Evolutionary conservation across 2,797 vertebrate genomes (phyloP).

Genomic region (Tamandua tetradactyla): DNA sequence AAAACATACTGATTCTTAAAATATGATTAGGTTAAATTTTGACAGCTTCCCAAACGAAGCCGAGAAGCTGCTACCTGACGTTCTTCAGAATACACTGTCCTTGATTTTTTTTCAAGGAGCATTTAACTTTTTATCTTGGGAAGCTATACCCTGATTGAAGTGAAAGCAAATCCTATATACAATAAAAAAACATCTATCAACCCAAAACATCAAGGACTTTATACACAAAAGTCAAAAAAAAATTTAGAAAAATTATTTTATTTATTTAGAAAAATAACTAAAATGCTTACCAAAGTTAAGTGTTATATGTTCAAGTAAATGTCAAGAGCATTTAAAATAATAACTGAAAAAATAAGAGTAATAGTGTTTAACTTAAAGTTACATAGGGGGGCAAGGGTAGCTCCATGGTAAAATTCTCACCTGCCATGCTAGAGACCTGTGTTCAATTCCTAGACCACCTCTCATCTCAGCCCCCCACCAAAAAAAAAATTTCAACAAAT

Average conservation of each 20-base stretch:
- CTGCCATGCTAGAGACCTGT: too few relatives aligned
- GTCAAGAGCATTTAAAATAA: conserved; percentile 10
- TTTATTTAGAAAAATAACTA: neutral
- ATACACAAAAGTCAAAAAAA: neutral
- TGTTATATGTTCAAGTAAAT: neutral
- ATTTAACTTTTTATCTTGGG: neutral
- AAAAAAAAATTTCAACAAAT: too few relatives aligned
- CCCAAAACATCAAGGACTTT: neutral
- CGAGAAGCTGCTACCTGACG: neutral
- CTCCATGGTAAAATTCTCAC: too few relatives aligned
- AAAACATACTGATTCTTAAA: neutral
- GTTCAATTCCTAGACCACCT: too few relatives aligned
- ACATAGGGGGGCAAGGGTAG: too few relatives aligned
- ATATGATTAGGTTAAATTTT: neutral
- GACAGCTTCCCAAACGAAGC: neutral
- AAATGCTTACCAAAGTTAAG: conserved; percentile 21
- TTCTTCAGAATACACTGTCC: neutral
- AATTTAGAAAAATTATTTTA: neutral
- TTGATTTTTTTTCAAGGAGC: conserved; percentile 38
- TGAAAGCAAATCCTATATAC: conserved; percentile 15
- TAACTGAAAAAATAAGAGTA: neutral
- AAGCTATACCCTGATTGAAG: neutral
- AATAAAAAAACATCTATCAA: neutral
- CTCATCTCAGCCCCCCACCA: too few relatives aligned
- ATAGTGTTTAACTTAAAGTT: neutral